Evolutionary conservation across 2,113 vertebrate genomes (phyloP).

Genomic region (Scolopax mira): DNA sequence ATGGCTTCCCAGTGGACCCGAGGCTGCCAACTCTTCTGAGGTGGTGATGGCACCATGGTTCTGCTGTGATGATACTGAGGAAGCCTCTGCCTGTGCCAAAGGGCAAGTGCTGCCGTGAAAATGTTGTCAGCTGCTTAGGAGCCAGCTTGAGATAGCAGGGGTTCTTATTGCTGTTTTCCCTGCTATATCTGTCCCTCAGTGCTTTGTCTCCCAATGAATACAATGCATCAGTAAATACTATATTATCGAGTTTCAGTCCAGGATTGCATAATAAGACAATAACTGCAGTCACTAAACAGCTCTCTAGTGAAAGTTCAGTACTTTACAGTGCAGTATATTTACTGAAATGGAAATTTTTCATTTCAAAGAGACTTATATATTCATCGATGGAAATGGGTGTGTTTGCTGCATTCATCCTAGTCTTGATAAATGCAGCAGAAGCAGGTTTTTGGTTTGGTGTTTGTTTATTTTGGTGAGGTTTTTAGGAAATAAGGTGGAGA

Average conservation of each 20-base stretch:
- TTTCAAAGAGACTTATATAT: background rate
- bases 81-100: background rate
- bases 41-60: background rate
- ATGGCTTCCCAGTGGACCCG: background rate
- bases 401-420: background rate
- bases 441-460: background rate
- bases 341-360: constrained; percentile 19
- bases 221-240: background rate
- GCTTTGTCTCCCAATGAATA: background rate
- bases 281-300: background rate
- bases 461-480: background rate
- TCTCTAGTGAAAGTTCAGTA: background rate
- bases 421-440: background rate
- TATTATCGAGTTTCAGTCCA: background rate
- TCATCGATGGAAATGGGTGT: background rate
- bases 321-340: background rate
- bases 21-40: background rate
- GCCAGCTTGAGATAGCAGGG: background rate
- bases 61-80: background rate
- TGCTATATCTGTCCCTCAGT: background rate
- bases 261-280: background rate
- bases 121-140: background rate
- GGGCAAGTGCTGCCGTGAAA: background rate
- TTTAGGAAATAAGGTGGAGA: background rate
- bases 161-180: background rate